phyloP scores from a whole-genome alignment of 2,113 vertebrate genomes.

The Catharus minimus region DNA sequence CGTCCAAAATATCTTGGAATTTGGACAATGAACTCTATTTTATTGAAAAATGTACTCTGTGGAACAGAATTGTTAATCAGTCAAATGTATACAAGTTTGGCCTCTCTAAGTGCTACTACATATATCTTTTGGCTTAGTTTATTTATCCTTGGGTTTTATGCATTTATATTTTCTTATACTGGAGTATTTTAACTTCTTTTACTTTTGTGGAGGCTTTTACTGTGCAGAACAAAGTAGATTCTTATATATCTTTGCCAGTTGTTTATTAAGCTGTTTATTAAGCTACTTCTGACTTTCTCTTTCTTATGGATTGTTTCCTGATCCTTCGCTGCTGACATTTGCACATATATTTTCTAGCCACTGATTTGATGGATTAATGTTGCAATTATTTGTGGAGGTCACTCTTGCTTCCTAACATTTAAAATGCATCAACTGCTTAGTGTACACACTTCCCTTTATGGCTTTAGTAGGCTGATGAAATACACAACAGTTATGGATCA shows the following conservation, averaged over 20 bases:
- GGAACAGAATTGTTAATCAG: background rate
- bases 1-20: background rate
- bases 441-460: background rate
- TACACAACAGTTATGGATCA: background rate
- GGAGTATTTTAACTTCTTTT: background rate
- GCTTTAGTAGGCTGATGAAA: background rate
- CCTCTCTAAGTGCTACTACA: background rate
- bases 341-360: background rate
- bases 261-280: background rate
- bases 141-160: background rate
- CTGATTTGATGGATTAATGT: background rate
- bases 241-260: background rate
- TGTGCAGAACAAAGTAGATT: background rate
- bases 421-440: background rate
- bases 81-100: background rate
- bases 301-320: background rate
- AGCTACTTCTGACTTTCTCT: background rate
- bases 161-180: background rate
- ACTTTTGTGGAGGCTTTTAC: background rate
- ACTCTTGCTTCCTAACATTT: background rate
- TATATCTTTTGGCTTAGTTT: background rate
- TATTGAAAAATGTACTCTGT: background rate
- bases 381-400: background rate
- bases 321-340: background rate
- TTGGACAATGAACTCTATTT: background rate